Base-by-base conservation (phyloP, 2,113 vertebrate species). In the Lycocorax pyrrhopterus region DNA sequence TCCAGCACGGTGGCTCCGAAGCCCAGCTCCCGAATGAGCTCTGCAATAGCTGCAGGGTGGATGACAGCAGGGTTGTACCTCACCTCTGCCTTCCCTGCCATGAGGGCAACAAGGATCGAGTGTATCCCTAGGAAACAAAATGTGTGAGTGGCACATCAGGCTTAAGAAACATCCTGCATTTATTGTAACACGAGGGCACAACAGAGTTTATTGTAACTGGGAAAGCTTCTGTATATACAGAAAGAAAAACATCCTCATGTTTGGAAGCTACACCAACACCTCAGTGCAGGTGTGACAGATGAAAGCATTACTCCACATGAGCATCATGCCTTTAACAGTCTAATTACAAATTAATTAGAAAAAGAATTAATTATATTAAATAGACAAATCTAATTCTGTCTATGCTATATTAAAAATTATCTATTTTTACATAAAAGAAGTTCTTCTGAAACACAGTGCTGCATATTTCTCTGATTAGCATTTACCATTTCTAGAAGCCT, bases 71-170 rank as follows among this genome's bases (percentile, higher is more conserved):
- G 97, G 76, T 99, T 98, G 66, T 99, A 99, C 51, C 99, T 98
- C 86, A 99, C 99, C 95, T 99, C 99, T 46, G 99, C 99, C 96
- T 99, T 99, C 55, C 99, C 99, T n/a, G 99, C 99, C 99, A 99
- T 99, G 6, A 99, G 97, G 35, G 99, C 99, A 25, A 99, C 99
- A 64, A 99, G 98, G 39, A 99, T 98, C 0, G 99, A 99, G 93
- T 98, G 98, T 92, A 99, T 98, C 66, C 99, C 99, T 99, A 69
- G 62, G 76, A 94, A 71, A 75, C 2, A 81, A 25, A 44, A 78
- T 0, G 7, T 8, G 16, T 0, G 23, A 78, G 56, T 5, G 35
- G 49, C 20, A 80, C 46, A 51, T 21, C 9, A 30, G 1, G 4
- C 16, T 37, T 16, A 79, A 32, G 47, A 49, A 74, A n/a, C 35